Base-by-base conservation (phyloP, 2,113 vertebrate genomes). In the Scytalopus superciliaris region DNA sequence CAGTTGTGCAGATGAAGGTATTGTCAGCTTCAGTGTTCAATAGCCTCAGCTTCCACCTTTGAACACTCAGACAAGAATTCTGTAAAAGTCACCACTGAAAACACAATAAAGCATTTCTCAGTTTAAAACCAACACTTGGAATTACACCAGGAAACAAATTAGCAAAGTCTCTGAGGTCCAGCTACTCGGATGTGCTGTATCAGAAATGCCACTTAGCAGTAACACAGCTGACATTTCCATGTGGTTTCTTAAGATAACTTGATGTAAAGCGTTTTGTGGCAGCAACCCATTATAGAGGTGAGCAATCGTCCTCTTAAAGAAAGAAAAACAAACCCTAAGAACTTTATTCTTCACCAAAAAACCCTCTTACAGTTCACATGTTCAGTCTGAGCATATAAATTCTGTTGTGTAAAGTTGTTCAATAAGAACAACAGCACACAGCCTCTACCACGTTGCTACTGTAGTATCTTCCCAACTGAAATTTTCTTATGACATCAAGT, bases 91-190 rank as follows among this genome's bases (percentile, higher is more conserved):
- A 69, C 52, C 16, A 19, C 47, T 86, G 69, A 60, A 89, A 78
- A 84, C 42, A 50, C 24, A 91, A 59, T 39, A 59, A 74, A 92
- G 35, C 33, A 30, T 89, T 92, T 90, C 68, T 92, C 62, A 27
- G 47, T 57, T 95, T 52, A 84, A 90, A 94, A 35, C 23, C 55
- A 74, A 37, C 52, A 33, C 89, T 89, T 95, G 89, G 73, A 89
- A 90, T 90, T 84, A 84, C 39, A 94, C 88, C 79, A 83, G 75
- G 63, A 95, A 92, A 77, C 75, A 69, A 96, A 92, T 90, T 67
- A 90, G 23, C 33, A 37, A 45, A 3, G 60, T 78, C 76, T 96
- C 86, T 83, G 45, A 89, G 86, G 88, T 95, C 80, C 95, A 70
- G 59, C 86, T 92, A 14, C 72, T 96, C 2, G 9, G 86, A 84